These are phyloP conservation scores for Ptychochromis oligacanthus DNA, from an alignment of 2,113 vertebrate species.

Conservation along the genomic window DNA sequence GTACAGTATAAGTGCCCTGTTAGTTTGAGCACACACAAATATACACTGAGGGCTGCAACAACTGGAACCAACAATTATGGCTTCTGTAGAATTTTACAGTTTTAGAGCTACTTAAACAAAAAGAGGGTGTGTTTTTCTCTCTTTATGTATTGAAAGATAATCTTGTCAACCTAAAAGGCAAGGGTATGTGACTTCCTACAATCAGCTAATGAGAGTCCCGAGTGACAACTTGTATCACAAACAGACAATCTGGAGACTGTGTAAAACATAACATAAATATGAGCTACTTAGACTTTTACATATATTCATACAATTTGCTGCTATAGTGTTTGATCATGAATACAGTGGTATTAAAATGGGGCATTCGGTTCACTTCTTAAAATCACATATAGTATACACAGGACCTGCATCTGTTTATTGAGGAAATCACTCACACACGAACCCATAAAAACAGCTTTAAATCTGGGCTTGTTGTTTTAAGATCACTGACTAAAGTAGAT, in stretches of 20 bases:
- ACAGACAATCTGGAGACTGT: background rate
- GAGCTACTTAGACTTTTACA: background rate
- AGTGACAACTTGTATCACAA: background rate
- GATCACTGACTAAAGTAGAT: too few relatives aligned
- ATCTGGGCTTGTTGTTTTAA: background rate
- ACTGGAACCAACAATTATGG: constrained; percentile 9
- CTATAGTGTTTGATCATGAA: background rate
- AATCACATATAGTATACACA: background rate
- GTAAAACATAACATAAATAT: background rate
- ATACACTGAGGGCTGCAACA: background rate
- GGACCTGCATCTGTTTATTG: background rate
- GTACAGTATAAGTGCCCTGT: background rate
- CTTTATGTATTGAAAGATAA: constrained; percentile 12
- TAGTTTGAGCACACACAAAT: background rate
- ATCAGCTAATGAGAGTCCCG: constrained; percentile 21
- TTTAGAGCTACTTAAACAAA: background rate
- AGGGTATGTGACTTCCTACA: constrained; percentile 30
- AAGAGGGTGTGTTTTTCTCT: background rate
- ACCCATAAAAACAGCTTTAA: background rate
- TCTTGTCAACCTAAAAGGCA: constrained; percentile 35
- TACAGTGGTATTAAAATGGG: background rate
- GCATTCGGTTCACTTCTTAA: background rate
- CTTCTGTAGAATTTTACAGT: constrained; percentile 1
- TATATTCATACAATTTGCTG: background rate
- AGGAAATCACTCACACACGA: background rate